Conservation (phyloP, 2,797 vertebrate species). For the Philypnodon macrostomus region DNA sequence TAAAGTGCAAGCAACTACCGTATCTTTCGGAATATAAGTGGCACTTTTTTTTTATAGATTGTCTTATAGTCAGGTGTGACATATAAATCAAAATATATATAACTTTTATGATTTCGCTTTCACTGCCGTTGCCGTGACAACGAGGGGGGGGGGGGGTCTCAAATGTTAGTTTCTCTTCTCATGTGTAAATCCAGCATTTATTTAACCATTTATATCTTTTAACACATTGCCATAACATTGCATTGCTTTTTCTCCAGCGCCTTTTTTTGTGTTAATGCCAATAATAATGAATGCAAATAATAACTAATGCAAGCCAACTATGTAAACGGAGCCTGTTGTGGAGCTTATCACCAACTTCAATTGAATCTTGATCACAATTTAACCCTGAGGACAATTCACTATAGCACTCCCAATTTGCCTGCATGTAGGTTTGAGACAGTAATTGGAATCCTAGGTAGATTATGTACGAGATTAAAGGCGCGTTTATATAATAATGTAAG, state of each 20-base stretch:
- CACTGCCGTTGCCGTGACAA: too few relatives aligned
- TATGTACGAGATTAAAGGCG: not conserved
- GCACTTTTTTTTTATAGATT: too few relatives aligned
- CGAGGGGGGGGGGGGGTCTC: too few relatives aligned
- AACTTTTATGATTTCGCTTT: too few relatives aligned
- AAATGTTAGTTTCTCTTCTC: too few relatives aligned
- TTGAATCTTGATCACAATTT: slow-evolving; percentile 21
- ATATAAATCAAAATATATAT: too few relatives aligned
- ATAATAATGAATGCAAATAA: too few relatives aligned
- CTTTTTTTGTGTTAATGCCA: slow-evolving; percentile 38
- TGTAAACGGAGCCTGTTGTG: slow-evolving; percentile 27
- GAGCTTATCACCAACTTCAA: slow-evolving; percentile 23
- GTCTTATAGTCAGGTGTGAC: too few relatives aligned
- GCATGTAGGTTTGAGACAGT: not conserved
- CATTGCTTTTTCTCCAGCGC: slow-evolving; percentile 9
- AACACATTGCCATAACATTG: slow-evolving; percentile 17
- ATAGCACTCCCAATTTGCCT: slow-evolving; percentile 1
- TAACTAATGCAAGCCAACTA: slow-evolving; percentile 43
- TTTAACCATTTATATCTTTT: slow-evolving; percentile 10
- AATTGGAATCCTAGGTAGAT: not conserved
- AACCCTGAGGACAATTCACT: slow-evolving; percentile 19
- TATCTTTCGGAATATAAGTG: too few relatives aligned
- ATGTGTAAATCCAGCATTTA: not conserved
- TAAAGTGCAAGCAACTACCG: too few relatives aligned
- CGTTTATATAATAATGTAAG: not conserved